These are phyloP conservation scores for Brachionus angularis DNA, from an alignment of 1,140 invertebrate species.

Conservation along the genomic window DNA sequence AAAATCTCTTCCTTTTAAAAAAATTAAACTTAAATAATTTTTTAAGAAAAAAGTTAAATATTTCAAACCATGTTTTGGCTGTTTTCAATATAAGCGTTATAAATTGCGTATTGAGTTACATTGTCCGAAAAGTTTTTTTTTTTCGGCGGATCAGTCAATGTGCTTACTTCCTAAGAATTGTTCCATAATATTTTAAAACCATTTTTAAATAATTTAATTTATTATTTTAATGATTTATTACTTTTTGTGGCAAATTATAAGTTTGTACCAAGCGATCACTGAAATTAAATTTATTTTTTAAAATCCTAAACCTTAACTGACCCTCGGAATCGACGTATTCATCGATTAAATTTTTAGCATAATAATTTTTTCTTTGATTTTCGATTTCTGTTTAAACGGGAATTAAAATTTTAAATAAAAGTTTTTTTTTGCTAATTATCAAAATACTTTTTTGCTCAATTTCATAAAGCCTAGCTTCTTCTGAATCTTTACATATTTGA, in stretches of 20 bases:
- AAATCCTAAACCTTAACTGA: not conserved
- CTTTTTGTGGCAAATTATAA: not conserved
- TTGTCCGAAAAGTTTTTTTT: constrained; percentile 31
- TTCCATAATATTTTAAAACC: no score
- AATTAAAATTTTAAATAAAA: not conserved
- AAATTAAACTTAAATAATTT: not conserved
- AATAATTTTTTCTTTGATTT: not conserved
- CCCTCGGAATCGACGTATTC: constrained; percentile 14
- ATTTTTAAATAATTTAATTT: not conserved
- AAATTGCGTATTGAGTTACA: not conserved
- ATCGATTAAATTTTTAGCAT: constrained; percentile 23
- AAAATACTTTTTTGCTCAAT: not conserved
- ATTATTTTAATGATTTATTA: not conserved
- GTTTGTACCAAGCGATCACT: not conserved
- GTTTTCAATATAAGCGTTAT: not conserved
- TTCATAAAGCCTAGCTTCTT: constrained; percentile 55
- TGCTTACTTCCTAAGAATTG: not conserved
- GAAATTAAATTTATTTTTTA: constrained; percentile 41
- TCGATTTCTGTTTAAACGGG: not conserved
- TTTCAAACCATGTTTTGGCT: not conserved
- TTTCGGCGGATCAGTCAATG: constrained; percentile 4
- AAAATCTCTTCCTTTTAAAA: constrained; percentile 35
- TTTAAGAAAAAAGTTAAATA: not conserved
- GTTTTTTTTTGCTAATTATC: no score
- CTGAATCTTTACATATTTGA: constrained; percentile 57